Conservation (phyloP, 2,113 vertebrate genomes). For the Fregata magnificens region DNA sequence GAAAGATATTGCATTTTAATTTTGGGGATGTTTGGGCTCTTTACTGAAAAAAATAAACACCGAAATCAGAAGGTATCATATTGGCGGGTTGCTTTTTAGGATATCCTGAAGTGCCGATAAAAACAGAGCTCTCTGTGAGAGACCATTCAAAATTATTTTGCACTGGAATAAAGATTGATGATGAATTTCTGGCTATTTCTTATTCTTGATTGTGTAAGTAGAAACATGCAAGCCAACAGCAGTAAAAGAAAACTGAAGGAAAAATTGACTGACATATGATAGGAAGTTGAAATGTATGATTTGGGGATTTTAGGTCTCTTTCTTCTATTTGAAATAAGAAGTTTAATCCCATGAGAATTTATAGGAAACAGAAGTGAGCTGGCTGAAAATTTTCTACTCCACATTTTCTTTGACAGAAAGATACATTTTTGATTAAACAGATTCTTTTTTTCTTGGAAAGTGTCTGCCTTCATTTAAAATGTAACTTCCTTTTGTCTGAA, state of each 20-base stretch:
- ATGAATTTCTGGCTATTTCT: conserved; percentile 13
- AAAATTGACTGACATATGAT: conserved; percentile 43
- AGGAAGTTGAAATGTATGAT: conserved; percentile 27
- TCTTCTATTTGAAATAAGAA: conserved; percentile 35
- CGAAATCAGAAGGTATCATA: neutral
- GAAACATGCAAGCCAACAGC: neutral
- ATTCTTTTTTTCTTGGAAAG: neutral
- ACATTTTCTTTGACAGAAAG: conserved; percentile 24
- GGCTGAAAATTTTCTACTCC: neutral
- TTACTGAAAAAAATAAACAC: neutral
- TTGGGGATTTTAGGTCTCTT: neutral
- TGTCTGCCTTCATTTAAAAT: neutral
- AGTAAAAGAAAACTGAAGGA: neutral
- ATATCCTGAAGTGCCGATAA: neutral
- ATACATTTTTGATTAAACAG: conserved; percentile 20
- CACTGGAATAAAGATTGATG: neutral
- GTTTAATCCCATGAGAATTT: conserved; percentile 16
- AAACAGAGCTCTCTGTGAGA: neutral
- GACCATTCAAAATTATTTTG: neutral
- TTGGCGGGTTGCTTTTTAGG: neutral
- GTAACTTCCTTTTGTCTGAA: neutral
- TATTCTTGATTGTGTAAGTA: conserved; percentile 8
- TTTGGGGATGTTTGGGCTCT: neutral
- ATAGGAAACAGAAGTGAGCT: neutral
- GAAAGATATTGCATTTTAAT: neutral